Evolutionary conservation across 2,113 vertebrate species (phyloP).

Genomic region (Sakesphorus luctuosus): DNA sequence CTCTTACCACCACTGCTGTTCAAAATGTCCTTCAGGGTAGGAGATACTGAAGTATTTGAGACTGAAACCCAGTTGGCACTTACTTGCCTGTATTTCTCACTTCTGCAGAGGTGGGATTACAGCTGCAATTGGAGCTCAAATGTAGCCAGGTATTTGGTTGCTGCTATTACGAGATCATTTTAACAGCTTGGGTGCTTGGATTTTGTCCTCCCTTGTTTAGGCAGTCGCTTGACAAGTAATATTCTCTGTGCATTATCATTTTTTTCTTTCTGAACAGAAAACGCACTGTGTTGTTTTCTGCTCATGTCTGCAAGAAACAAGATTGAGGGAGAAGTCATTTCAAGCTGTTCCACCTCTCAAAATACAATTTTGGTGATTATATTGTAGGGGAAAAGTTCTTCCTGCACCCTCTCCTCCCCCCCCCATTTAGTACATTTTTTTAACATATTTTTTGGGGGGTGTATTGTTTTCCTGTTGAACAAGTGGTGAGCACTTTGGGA

Average conservation of each 20-base stretch:
- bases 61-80: slow-evolving; percentile 6
- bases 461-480: background rate
- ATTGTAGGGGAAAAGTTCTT: background rate
- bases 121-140: background rate
- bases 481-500: background rate
- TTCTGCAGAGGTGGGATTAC: background rate
- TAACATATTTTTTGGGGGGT: background rate
- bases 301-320: background rate
- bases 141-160: background rate
- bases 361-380: background rate
- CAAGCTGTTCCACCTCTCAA: background rate
- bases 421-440: background rate
- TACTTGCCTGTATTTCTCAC: background rate
- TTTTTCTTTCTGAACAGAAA: background rate
- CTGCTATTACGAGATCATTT: background rate
- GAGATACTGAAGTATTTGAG: slow-evolving; percentile 1
- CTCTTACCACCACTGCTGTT: slow-evolving; percentile 6
- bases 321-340: background rate
- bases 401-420: too few relatives aligned
- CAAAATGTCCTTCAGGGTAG: background rate
- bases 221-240: background rate
- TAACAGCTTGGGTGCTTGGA: background rate
- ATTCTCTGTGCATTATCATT: background rate
- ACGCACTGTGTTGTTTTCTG: background rate
- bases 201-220: background rate